These are phyloP conservation scores for Cotesia vestalis DNA, from an alignment of 1,140 invertebrate species.

Conservation along the genomic window DNA sequence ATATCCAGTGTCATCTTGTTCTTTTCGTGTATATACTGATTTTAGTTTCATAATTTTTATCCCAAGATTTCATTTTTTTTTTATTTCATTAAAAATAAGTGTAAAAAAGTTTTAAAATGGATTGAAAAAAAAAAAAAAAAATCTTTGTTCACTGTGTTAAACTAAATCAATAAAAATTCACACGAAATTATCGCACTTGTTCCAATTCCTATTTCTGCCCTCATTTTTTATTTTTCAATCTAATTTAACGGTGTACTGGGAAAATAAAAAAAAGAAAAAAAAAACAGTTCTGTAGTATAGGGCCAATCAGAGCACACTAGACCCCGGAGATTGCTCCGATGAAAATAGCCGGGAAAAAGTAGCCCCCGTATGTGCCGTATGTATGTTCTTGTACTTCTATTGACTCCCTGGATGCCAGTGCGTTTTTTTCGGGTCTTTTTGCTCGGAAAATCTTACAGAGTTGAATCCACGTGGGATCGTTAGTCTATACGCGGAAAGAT, in stretches of 20 bases:
- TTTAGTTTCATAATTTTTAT: too few relatives aligned
- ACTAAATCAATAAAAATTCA: too few relatives aligned
- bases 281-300: too few relatives aligned
- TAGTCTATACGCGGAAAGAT: conserved; percentile 33
- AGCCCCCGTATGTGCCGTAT: background rate
- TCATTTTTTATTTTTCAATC: conserved; percentile 4
- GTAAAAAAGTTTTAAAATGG: too few relatives aligned
- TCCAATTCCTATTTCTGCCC: background rate
- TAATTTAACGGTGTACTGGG: conserved; percentile 3
- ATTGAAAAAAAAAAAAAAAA: too few relatives aligned
- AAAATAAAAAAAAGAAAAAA: background rate
- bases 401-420: background rate
- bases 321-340: conserved; percentile 14
- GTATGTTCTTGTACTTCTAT: background rate
- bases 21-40: too few relatives aligned
- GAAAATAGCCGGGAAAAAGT: background rate
- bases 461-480: conserved; percentile 40
- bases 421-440: background rate
- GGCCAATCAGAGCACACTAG: conserved; percentile 32
- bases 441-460: conserved; percentile 8
- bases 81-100: too few relatives aligned
- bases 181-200: too few relatives aligned
- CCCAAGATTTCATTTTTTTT: too few relatives aligned
- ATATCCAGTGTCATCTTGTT: too few relatives aligned
- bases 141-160: too few relatives aligned